Evolutionary conservation across 2,797 vertebrate genomes (phyloP).

Genomic region (Phataginus tetradactyla): DNA sequence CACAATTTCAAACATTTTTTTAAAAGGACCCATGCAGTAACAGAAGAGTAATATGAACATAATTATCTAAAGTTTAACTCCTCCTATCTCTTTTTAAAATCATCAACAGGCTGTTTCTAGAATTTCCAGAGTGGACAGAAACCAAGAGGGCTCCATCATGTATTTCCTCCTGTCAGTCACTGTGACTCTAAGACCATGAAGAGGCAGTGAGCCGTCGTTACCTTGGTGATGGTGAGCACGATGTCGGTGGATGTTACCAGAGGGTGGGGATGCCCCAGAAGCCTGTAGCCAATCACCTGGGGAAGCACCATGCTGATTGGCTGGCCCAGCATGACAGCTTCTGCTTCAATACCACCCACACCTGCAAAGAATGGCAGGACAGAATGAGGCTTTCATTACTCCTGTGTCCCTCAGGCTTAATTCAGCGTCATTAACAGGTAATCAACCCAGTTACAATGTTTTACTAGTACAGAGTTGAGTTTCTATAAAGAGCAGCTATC

Average conservation of each 20-base stretch:
- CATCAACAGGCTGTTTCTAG: neutral
- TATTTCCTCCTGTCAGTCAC: neutral
- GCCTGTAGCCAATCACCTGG: slow-evolving; percentile 95
- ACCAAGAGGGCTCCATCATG: neutral
- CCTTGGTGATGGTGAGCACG: slow-evolving; percentile 98
- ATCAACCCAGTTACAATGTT: neutral
- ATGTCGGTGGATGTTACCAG: slow-evolving; percentile 98
- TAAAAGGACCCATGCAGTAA: neutral
- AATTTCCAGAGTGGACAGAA: neutral
- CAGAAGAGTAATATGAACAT: neutral
- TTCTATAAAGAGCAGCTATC: neutral
- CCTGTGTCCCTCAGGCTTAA: neutral
- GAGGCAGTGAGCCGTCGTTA: slow-evolving; percentile 75
- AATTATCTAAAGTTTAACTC: slow-evolving; percentile 14
- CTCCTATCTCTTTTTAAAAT: neutral
- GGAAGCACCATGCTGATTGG: slow-evolving; percentile 99
- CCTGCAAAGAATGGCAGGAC: slow-evolving; percentile 84
- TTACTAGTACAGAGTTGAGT: neutral
- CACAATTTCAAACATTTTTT: neutral
- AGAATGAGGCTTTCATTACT: neutral
- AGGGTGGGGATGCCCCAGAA: slow-evolving; percentile 90
- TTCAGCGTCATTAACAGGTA: neutral
- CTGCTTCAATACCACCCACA: slow-evolving; percentile 98
- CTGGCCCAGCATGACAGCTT: slow-evolving; percentile 99
- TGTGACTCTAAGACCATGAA: neutral